Evolutionary conservation across 2,797 vertebrate species (phyloP).

Genomic region (Clarias fuscus): DNA sequence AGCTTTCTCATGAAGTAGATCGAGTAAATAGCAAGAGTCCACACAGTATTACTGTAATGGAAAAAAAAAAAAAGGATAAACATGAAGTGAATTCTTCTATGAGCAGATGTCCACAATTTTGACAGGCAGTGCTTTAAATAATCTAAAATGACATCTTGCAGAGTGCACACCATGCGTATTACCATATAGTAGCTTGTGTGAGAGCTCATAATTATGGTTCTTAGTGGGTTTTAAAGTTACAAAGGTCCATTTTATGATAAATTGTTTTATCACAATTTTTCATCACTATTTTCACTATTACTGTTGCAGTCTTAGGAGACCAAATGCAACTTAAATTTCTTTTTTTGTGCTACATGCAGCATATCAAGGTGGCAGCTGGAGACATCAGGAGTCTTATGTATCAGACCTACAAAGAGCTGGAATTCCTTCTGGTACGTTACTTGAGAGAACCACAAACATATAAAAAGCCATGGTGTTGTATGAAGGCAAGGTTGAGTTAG

Average conservation of each 20-base stretch:
- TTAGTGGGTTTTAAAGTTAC: not conserved
- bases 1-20: not conserved
- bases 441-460: not conserved
- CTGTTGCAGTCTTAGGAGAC: not conserved
- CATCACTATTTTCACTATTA: not conserved
- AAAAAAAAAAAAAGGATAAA: not conserved
- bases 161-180: not conserved
- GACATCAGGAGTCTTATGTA: slow-evolving; percentile 85
- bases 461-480: not conserved
- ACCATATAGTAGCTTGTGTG: not conserved
- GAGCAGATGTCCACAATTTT: not conserved
- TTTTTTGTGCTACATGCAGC: slow-evolving; percentile 68
- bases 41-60: not conserved
- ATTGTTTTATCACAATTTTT: not conserved
- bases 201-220: not conserved
- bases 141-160: not conserved
- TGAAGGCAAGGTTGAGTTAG: not conserved
- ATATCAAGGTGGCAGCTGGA: slow-evolving; percentile 83
- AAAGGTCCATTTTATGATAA: not conserved
- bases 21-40: not conserved
- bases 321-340: not conserved
- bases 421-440: slow-evolving; percentile 83
- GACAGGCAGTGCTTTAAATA: not conserved
- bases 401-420: slow-evolving; percentile 85
- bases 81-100: not conserved